phyloP scores from a whole-genome alignment of 1,140 invertebrate genomes.

The Lucilia sericata region DNA sequence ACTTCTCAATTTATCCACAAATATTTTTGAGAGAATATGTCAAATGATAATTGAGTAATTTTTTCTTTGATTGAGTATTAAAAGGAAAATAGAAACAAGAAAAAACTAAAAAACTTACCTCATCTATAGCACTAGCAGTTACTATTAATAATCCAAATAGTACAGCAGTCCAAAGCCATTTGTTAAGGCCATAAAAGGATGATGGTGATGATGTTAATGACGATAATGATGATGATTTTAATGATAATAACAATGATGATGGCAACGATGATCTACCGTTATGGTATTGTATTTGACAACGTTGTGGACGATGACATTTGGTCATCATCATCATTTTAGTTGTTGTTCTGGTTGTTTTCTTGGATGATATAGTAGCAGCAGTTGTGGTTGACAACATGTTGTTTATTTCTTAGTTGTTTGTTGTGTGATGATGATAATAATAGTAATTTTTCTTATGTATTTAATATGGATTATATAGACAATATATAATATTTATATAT shows the following conservation, averaged over 20 bases:
- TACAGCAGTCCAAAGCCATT: conserved; percentile 41
- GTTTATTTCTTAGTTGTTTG: background rate
- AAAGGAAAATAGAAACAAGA: no score
- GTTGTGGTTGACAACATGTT: background rate
- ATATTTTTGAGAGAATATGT: no score
- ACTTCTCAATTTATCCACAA: no score
- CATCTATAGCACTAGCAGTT: conserved; percentile 36
- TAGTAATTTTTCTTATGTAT: background rate
- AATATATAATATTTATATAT: no score
- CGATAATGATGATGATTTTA: background rate
- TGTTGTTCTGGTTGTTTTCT: no score
- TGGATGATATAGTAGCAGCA: background rate
- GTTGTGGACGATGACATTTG: conserved; percentile 27
- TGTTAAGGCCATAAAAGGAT: conserved; percentile 31
- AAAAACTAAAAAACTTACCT: conserved; percentile 14
- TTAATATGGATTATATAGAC: no score
- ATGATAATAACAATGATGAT: background rate
- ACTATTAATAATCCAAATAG: conserved; percentile 44
- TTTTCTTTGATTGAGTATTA: no score
- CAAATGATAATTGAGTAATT: no score
- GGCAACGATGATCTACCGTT: background rate
- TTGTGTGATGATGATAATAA: background rate
- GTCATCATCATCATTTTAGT: conserved; percentile 34
- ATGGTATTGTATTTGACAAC: conserved; percentile 10
- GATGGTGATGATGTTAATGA: background rate